Base-by-base conservation (phyloP, 2,888 invertebrate genomes). In the Pomacea canaliculata region DNA sequence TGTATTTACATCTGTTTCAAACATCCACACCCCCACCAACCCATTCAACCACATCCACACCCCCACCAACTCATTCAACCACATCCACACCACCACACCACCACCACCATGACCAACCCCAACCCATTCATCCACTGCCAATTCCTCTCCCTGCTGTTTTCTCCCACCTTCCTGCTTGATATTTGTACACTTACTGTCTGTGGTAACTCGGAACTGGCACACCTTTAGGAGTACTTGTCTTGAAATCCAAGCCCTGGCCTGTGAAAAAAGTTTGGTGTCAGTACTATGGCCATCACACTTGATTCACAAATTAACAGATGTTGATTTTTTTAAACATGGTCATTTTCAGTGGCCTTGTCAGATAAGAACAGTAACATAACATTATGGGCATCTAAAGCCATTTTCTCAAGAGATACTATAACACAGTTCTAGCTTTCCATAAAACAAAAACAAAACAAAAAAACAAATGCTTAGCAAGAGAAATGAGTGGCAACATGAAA, bases 191-290 rank as follows among this genome's bases (percentile, higher is more conserved):
- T 60, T 37, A 74, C 74, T 59, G 2, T 60, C 60, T 19, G 3
- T n/a, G 9, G 62, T 74, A 49, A 69, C 74, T 8, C 69, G 56
- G 27, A 74, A 68, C 49, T 74, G 74, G 51, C 74, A 74, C 60
- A 69, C 48, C 49, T 69, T 68, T 10, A 69, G 63, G 3, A 60
- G 37, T 16, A 23, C 49, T 1, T 46, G 23, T 16, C 59, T 46
- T 19, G 56, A 48, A 67, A 74, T 62, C 74, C 74, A 74, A 7
- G 37, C 23, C 7, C 48, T 68, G 13, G 69, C 74, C 74, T 74
- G 62, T 48, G 49, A 69, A 74, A 12, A 66, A 23, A 63, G 19
- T 56, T 16, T 56, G 4, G 16, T 56, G 8, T 56, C 16, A 16
- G 51, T 16, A 56, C 16, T 56, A 7, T 56, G 10, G 10, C 16